These are phyloP conservation scores for Portevinia maculata DNA, from an alignment of 2,888 invertebrate genomes.

Conservation along the genomic window DNA sequence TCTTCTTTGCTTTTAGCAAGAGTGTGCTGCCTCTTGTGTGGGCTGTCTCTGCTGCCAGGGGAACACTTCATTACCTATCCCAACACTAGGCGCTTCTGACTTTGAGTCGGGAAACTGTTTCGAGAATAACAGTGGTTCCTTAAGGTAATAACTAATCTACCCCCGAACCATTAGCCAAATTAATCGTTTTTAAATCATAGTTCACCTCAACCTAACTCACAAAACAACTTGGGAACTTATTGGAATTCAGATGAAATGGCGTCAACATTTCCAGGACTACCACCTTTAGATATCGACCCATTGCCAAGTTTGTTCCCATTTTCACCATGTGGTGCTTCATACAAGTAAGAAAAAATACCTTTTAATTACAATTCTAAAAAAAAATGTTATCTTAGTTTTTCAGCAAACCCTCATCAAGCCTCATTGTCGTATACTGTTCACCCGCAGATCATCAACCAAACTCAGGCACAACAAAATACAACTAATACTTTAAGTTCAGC, in stretches of 20 bases:
- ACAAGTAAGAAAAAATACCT: slow-evolving; percentile 86
- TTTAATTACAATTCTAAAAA: too few relatives aligned
- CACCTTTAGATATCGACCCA: slow-evolving; percentile 93
- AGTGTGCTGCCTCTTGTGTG: slow-evolving; percentile 83
- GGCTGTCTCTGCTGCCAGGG: slow-evolving; percentile 83
- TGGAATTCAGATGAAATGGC: slow-evolving; percentile 90
- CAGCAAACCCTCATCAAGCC: slow-evolving; percentile 83
- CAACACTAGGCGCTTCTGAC: slow-evolving; percentile 81
- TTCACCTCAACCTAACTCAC: slow-evolving; percentile 75
- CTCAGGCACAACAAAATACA: slow-evolving; percentile 78
- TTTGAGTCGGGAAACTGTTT: slow-evolving; percentile 83
- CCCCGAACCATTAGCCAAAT: background rate
- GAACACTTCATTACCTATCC: slow-evolving; percentile 81
- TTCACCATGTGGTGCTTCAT: slow-evolving; percentile 90
- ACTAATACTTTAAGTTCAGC: slow-evolving; percentile 75
- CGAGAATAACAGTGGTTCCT: slow-evolving; percentile 76
- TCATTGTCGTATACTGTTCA: slow-evolving; percentile 84
- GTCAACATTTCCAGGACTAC: slow-evolving; percentile 91
- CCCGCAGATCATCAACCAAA: slow-evolving; percentile 84
- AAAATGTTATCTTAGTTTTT: slow-evolving; percentile 77
- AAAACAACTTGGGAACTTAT: slow-evolving; percentile 80
- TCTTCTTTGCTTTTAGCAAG: slow-evolving; percentile 78
- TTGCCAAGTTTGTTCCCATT: slow-evolving; percentile 93
- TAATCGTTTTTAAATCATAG: slow-evolving; percentile 43
- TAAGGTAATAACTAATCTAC: slow-evolving; percentile 36